Base-by-base conservation (phyloP, 2,797 vertebrate genomes). In the Melanotaenia maccullochi region DNA sequence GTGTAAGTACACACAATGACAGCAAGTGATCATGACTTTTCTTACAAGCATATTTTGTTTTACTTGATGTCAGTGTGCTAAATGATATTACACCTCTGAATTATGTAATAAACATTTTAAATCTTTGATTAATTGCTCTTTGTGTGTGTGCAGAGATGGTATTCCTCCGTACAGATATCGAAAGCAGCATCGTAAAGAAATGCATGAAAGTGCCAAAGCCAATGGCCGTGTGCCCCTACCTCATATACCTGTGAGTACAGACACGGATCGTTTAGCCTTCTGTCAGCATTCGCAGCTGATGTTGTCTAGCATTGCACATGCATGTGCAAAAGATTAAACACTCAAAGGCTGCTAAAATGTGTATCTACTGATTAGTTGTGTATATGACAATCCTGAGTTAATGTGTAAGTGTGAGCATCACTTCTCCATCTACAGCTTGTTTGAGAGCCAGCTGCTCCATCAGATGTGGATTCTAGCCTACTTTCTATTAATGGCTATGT, bases 131-230 rank as follows among this genome's bases (percentile, higher is more conserved):
- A 49, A 66, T 69, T 35, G 57, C 24, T 61, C 18, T 76, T 12
- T 55, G 12, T 68, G 12, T 57, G 18, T 67, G 3, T 59, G 64
- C 85, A 99, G 97, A 93, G 97, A 98, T 92, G 97, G 96, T 86
- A 93, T 97, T 90, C 97, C 97, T 63, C 97, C 97, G 0, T 97
- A 98, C 91, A 92, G 96, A 89, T 95, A 95, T 90, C 95, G 96
- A 70, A 98, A 97, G 89, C 96, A 96, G 92, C 96, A 97, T 94
- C 97, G 97, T 60, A 95, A 97, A 85, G 96, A 98, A 94, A 96
- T 98, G 96, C 97, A 98, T 91, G 97, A 98, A 94, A 98, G 96
- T 91, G 95, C 96, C 93, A 97, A 96, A 96, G 96, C 95, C 85
- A 98, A 98, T 58, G 96, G 97, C 90, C 96, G 96, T 12, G 96